Conservation (phyloP, 1,140 invertebrate species). For the Drosophila pruinosa region DNA sequence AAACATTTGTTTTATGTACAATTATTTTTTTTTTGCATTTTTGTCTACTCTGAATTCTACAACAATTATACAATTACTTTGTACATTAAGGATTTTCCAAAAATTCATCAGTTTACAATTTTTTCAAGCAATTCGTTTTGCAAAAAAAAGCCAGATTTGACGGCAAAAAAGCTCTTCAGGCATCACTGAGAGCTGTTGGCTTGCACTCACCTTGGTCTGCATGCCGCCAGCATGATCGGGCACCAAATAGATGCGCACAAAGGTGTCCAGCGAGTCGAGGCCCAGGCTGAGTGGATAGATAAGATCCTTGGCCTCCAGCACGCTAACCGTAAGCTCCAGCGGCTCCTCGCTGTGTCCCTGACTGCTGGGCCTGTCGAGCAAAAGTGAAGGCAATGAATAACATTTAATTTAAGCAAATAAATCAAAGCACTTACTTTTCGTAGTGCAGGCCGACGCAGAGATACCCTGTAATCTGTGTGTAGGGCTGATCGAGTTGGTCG, state of each 20-base stretch:
- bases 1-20: too few species aligned
- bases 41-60: too few species aligned
- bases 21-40: too few species aligned
- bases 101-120: too few species aligned
- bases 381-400: not conserved
- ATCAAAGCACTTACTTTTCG: slow-evolving; percentile 85
- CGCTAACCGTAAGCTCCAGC: slow-evolving; percentile 88
- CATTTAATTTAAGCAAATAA: not conserved
- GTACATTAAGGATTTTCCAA: too few species aligned
- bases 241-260: slow-evolving; percentile 89
- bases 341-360: slow-evolving; percentile 84
- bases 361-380: slow-evolving; percentile 40
- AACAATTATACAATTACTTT: too few species aligned
- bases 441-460: slow-evolving; percentile 91
- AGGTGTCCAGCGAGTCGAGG: slow-evolving; percentile 87
- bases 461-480: slow-evolving; percentile 88
- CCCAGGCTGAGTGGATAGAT: slow-evolving; percentile 85
- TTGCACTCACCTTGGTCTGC: slow-evolving; percentile 87
- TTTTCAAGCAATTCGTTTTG: too few species aligned
- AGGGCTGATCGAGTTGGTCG: slow-evolving; percentile 87
- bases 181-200: too few species aligned
- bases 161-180: too few species aligned
- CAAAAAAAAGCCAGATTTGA: too few species aligned
- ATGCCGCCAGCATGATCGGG: slow-evolving; percentile 88
- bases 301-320: slow-evolving; percentile 90